phyloP scores from a whole-genome alignment of 2,113 vertebrate genomes.

The Amphiprion percula region DNA sequence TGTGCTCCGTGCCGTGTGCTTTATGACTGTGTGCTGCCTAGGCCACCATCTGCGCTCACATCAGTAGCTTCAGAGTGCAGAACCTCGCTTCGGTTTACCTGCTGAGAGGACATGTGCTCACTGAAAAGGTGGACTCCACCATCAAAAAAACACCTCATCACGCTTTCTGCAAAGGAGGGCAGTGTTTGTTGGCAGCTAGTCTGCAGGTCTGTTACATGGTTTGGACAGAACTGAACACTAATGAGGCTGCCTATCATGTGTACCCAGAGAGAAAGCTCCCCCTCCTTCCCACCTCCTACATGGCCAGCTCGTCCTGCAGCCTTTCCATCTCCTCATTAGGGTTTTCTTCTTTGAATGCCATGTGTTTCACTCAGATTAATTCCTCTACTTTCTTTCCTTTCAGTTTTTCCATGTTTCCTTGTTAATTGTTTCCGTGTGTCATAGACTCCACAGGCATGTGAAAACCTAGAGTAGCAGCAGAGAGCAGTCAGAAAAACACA shows the following conservation, averaged over 20 bases:
- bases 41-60: conserved; percentile 70
- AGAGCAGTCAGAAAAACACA: conserved; percentile 14
- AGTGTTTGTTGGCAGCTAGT: conserved; percentile 62
- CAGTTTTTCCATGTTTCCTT: conserved; percentile 42
- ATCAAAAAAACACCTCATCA: conserved; percentile 46
- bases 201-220: conserved; percentile 52
- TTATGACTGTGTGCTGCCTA: conserved; percentile 36
- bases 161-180: conserved; percentile 30
- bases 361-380: conserved; percentile 53
- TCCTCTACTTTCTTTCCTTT: conserved; percentile 35
- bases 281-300: conserved; percentile 50
- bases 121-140: conserved; percentile 54
- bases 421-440: conserved; percentile 61
- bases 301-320: conserved; percentile 51
- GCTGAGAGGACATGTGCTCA: conserved; percentile 71
- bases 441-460: conserved; percentile 8
- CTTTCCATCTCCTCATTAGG: conserved; percentile 64
- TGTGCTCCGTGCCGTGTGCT: conserved; percentile 42
- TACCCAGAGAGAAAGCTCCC: conserved; percentile 54
- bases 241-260: conserved; percentile 76
- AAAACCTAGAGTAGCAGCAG: conserved; percentile 25
- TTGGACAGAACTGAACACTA: conserved; percentile 73
- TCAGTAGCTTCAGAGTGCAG: conserved; percentile 53
- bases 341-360: conserved; percentile 53
- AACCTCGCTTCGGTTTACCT: conserved; percentile 55